These are phyloP conservation scores for Ashinkailepas kermadecensis DNA, from an alignment of 2,888 invertebrate species.

Conservation along the genomic window DNA sequence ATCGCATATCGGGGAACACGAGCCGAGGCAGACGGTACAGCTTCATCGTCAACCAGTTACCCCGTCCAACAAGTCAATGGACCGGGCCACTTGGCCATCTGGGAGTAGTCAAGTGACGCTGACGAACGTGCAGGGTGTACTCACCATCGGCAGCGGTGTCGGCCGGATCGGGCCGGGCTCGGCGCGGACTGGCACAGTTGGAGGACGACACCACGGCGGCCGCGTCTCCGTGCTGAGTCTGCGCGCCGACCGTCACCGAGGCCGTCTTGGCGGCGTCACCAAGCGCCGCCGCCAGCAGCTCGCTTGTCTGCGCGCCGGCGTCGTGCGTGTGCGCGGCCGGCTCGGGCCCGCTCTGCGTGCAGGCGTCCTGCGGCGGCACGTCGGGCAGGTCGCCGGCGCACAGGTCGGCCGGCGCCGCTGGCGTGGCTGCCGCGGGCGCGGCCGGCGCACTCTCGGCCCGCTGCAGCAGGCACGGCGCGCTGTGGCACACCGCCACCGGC, in stretches of 20 bases:
- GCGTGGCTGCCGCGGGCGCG: not conserved
- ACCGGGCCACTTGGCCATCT: too few species aligned
- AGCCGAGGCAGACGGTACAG: too few species aligned
- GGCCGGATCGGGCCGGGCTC: too few species aligned
- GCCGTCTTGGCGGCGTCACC: not conserved
- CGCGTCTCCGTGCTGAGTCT: not conserved
- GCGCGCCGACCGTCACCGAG: not conserved
- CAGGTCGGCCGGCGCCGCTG: not conserved
- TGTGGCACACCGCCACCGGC: not conserved
- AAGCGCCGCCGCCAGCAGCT: not conserved
- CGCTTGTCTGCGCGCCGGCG: slow-evolving; percentile 4
- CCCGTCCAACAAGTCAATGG: too few species aligned
- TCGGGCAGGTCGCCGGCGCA: not conserved
- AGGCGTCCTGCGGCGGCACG: not conserved
- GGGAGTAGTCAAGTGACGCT: too few species aligned
- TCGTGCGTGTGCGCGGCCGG: not conserved
- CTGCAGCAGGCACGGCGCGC: slow-evolving; percentile 3
- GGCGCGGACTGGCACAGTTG: too few species aligned
- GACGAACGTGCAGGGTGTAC: too few species aligned
- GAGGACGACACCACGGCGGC: too few species aligned
- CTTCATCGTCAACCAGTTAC: too few species aligned
- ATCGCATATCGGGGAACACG: too few species aligned
- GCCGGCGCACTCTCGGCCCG: not conserved
- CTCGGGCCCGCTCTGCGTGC: not conserved
- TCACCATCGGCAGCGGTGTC: too few species aligned